Conservation (phyloP, 2,797 vertebrate genomes). For the Dipus sagitta region DNA sequence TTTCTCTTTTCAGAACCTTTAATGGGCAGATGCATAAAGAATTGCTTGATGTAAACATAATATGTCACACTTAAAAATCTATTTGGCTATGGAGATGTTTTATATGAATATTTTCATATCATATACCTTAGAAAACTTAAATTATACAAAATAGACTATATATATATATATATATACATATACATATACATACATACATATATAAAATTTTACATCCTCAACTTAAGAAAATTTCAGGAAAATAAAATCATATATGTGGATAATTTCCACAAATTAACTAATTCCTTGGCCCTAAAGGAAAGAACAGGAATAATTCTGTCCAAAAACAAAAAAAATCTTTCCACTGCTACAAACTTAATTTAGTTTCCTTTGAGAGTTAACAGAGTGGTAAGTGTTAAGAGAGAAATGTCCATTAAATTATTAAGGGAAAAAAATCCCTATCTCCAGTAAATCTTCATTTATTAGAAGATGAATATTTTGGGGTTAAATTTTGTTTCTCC, state of each 20-base stretch:
- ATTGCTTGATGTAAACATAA: slow-evolving; percentile 34
- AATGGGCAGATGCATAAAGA: slow-evolving; percentile 38
- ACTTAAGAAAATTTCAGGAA: slow-evolving; percentile 43
- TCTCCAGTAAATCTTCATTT: slow-evolving; percentile 11
- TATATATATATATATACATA: neutral
- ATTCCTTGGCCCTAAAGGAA: neutral
- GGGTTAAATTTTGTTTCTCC: neutral
- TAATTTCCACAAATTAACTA: slow-evolving; percentile 58
- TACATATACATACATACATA: neutral
- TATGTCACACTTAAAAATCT: slow-evolving; percentile 54
- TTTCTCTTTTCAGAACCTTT: slow-evolving; percentile 57
- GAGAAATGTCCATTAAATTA: slow-evolving; percentile 11
- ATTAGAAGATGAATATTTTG: neutral
- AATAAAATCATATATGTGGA: slow-evolving; percentile 57
- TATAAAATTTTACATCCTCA: neutral
- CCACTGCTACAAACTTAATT: slow-evolving; percentile 31
- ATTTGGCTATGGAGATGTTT: slow-evolving; percentile 9
- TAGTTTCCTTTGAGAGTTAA: slow-evolving; percentile 58
- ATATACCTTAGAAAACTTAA: slow-evolving; percentile 46
- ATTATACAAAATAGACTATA: slow-evolving; percentile 1
- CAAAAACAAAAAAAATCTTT: slow-evolving; percentile 2
- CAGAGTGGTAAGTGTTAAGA: slow-evolving; percentile 8
- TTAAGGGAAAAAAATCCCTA: neutral
- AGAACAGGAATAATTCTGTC: neutral
- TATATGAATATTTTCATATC: neutral